Percentiles rank a stretch among this genome's conserved stretches.
Conservation (phyloP, 1,140 invertebrate species). For the Leptinotarsa undecemlineata region DNA sequence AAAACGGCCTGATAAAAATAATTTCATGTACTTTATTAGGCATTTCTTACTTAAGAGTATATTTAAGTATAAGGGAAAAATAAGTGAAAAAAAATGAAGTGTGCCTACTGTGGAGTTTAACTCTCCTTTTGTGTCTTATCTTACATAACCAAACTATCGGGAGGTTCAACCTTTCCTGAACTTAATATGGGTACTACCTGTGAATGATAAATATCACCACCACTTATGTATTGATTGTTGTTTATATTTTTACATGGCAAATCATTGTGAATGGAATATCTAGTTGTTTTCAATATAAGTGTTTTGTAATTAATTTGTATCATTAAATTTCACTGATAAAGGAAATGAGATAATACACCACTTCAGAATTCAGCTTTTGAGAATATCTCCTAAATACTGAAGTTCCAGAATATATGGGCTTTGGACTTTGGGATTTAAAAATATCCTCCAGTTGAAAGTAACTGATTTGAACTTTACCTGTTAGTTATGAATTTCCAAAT, state of each 20-base stretch:
- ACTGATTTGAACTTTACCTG: too few relatives aligned
- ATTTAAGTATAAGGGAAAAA: neutral
- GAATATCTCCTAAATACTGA: too few relatives aligned
- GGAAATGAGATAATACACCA: neutral
- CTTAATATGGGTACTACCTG: conserved; percentile 5
- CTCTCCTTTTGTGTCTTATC: neutral
- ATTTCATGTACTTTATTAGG: neutral
- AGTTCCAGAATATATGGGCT: too few relatives aligned
- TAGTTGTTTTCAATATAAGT: conserved; percentile 39
- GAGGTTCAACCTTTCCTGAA: neutral
- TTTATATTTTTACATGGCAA: conserved; percentile 23
- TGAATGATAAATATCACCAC: conserved; percentile 6
- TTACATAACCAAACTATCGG: neutral
- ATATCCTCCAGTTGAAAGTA: too few relatives aligned
- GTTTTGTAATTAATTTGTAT: conserved; percentile 25
- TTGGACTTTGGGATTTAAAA: too few relatives aligned
- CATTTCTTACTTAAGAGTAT: conserved; percentile 4
- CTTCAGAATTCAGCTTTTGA: neutral
- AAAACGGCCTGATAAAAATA: neutral
- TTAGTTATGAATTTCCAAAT: too few relatives aligned
- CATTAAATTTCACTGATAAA: neutral
- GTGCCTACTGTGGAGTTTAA: neutral
- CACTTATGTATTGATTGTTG: conserved; percentile 18
- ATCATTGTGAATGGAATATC: conserved; percentile 17
- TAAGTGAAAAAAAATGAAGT: neutral